Percentiles rank a stretch among this genome's conserved stretches.
Conservation (phyloP, 1,140 invertebrate species). For the Bombus superbus region DNA sequence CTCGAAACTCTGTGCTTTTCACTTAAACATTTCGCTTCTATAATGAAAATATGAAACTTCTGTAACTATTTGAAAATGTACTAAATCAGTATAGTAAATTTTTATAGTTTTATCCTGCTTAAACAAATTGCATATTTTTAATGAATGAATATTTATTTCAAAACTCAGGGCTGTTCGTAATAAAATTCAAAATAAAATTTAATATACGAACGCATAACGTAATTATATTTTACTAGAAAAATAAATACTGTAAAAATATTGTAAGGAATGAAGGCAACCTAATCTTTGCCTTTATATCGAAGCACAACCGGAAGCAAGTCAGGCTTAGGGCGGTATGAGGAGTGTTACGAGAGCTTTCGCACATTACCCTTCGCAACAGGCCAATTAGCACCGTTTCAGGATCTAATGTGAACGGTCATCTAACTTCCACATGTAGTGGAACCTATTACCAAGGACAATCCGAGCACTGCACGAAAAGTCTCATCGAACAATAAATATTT, state of each 20-base stretch:
- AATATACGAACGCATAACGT: neutral
- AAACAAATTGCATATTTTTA: neutral
- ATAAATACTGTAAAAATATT: neutral
- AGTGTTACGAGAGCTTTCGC: constrained; percentile 69
- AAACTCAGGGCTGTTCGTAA: neutral
- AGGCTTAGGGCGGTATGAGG: constrained; percentile 47
- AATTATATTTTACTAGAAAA: neutral
- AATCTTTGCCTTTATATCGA: constrained; percentile 23
- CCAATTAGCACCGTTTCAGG: constrained; percentile 76
- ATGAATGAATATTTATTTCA: neutral
- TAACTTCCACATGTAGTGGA: constrained; percentile 61
- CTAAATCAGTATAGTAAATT: neutral
- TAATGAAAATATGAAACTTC: neutral
- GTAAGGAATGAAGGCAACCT: constrained; percentile 1
- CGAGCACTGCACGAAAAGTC: constrained; percentile 55
- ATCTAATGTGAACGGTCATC: constrained; percentile 71
- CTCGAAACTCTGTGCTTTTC: neutral
- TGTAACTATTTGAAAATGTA: neutral
- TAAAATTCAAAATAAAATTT: neutral
- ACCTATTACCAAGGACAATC: constrained; percentile 63
- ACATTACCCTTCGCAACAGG: constrained; percentile 72
- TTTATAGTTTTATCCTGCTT: neutral
- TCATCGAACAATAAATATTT: constrained; percentile 49
- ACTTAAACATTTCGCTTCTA: neutral
- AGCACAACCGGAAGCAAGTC: constrained; percentile 37